Percentiles rank a stretch among this genome's conserved stretches.
phyloP scores from a whole-genome alignment of 1,140 invertebrate species.

The Trachymyrmex septentrionalis region DNA sequence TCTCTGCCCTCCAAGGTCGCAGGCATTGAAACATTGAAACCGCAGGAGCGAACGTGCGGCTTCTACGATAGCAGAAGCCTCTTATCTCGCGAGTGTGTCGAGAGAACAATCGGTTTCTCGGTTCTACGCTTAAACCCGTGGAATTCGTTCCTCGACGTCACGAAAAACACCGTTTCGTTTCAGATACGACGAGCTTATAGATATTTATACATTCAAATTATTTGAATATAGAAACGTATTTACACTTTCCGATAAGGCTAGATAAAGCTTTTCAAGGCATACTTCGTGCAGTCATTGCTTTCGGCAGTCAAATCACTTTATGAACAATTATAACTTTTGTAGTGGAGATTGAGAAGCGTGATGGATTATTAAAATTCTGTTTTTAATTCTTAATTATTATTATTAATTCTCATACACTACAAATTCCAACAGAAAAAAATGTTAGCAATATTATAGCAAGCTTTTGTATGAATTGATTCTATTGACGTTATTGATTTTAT shows the following conservation, averaged over 20 bases:
- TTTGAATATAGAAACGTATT: too few species aligned
- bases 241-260: not conserved
- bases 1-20: not conserved
- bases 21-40: not conserved
- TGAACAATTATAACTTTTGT: slow-evolving; percentile 23
- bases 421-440: too few species aligned
- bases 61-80: not conserved
- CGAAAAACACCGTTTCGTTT: not conserved
- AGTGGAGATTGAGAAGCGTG: not conserved
- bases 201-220: not conserved
- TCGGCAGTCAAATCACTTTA: not conserved
- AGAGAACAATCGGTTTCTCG: slow-evolving; percentile 5
- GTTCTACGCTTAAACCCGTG: not conserved
- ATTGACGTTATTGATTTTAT: too few species aligned
- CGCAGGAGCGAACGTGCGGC: not conserved
- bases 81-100: slow-evolving; percentile 25
- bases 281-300: not conserved
- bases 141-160: slow-evolving; percentile 1
- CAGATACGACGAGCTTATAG: not conserved
- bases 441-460: too few species aligned
- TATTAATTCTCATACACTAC: not conserved
- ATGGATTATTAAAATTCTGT: not conserved
- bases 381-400: not conserved
- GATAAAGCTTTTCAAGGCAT: not conserved
- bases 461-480: too few species aligned